Evolutionary conservation across 2,888 invertebrate genomes (phyloP).

Genomic region (Seira sanloemensis): DNA sequence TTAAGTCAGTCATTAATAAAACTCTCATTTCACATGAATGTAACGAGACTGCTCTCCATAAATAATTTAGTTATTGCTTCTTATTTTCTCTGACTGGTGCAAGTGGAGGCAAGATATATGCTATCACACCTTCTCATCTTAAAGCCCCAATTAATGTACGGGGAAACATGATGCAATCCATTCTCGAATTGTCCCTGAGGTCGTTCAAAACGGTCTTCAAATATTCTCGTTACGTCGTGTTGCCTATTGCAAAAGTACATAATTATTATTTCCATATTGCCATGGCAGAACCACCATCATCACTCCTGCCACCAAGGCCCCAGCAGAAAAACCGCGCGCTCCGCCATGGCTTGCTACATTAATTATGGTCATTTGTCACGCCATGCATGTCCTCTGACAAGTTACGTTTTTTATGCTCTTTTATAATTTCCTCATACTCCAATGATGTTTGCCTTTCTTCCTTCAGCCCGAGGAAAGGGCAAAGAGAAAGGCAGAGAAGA

Average conservation of each 20-base stretch:
- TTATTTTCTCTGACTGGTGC: no score
- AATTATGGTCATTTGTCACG: slow-evolving; percentile 66
- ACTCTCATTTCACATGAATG: background rate
- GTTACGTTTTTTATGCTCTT: slow-evolving; percentile 10
- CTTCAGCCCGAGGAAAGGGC: background rate
- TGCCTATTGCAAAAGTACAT: background rate
- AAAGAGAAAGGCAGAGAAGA: background rate
- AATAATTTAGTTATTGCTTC: no score
- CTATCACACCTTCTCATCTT: background rate
- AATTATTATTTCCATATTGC: background rate
- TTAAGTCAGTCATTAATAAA: background rate
- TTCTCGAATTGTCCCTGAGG: no score
- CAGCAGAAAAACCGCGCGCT: background rate
- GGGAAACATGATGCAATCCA: no score
- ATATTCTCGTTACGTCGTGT: background rate
- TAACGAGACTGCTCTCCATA: no score
- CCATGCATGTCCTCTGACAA: slow-evolving; percentile 48
- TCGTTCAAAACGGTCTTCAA: no score
- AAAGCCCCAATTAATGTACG: no score
- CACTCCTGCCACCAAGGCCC: background rate
- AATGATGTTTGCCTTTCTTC: background rate
- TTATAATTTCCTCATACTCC: background rate
- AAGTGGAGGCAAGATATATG: no score
- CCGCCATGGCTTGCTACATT: slow-evolving; percentile 20
- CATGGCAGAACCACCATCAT: background rate